A percentile compares a stretch with the other conserved stretches of the same genome.
These are phyloP conservation scores for Scaptomyza hsui DNA, from an alignment of 1,140 invertebrate genomes.

Conservation along the genomic window DNA sequence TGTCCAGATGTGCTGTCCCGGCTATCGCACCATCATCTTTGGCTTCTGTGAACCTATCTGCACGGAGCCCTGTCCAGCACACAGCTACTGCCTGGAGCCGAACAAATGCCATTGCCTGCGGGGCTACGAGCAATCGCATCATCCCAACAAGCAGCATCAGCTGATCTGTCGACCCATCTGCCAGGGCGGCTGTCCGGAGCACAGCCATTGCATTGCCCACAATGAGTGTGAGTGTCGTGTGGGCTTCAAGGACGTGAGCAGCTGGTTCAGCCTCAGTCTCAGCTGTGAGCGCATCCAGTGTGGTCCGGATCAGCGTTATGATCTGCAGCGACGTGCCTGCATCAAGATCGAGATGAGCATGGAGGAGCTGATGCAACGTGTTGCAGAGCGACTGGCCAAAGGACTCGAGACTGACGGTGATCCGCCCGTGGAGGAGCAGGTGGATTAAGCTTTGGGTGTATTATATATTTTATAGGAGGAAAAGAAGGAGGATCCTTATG, in stretches of 20 bases:
- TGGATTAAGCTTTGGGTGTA: not conserved
- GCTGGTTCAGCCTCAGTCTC: constrained; percentile 64
- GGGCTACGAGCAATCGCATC: constrained; percentile 83
- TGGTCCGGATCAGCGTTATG: constrained; percentile 68
- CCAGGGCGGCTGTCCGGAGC: constrained; percentile 68
- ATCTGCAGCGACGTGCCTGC: constrained; percentile 49
- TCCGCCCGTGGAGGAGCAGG: constrained; percentile 8
- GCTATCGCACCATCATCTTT: constrained; percentile 74
- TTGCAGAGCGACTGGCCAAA: constrained; percentile 62
- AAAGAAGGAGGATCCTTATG: too few species aligned
- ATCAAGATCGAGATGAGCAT: constrained; percentile 79
- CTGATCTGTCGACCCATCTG: constrained; percentile 70
- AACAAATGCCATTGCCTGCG: constrained; percentile 86
- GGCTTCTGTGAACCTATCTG: constrained; percentile 76
- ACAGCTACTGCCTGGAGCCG: constrained; percentile 86
- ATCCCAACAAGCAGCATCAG: constrained; percentile 58
- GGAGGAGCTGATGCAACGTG: constrained; percentile 77
- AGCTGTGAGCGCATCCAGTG: constrained; percentile 72
- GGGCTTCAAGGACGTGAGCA: constrained; percentile 69
- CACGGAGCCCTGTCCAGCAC: constrained; percentile 64
- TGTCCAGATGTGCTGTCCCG: constrained; percentile 68
- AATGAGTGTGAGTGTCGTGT: constrained; percentile 70
- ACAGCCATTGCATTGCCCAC: constrained; percentile 69
- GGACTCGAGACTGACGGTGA: constrained; percentile 38
- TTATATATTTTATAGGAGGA: not conserved